phyloP scores from a whole-genome alignment of 2,113 vertebrate species.

The Eretmochelys imbricata region DNA sequence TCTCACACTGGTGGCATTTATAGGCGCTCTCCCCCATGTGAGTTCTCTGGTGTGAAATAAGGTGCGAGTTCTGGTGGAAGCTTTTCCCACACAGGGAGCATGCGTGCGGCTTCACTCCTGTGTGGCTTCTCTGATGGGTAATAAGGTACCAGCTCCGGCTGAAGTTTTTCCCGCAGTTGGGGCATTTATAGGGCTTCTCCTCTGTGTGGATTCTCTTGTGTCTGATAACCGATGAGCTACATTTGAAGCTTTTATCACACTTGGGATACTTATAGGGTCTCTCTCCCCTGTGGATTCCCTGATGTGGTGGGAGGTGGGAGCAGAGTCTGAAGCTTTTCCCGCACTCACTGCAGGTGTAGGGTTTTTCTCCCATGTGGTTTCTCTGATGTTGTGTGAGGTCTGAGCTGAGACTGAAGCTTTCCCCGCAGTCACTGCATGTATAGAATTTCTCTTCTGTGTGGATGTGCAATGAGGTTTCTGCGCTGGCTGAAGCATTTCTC shows the following conservation, averaged over 20 bases:
- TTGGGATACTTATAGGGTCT: neutral
- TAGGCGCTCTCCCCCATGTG: neutral
- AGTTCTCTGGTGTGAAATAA: neutral
- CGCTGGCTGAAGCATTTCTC: slow-evolving; percentile 6
- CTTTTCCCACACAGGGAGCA: neutral
- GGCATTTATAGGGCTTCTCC: slow-evolving; percentile 45
- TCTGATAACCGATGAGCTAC: neutral
- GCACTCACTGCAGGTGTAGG: slow-evolving; percentile 23
- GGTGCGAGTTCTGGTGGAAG: neutral
- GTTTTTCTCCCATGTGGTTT: slow-evolving; percentile 47
- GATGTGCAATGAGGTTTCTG: slow-evolving; percentile 4
- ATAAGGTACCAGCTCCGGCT: neutral
- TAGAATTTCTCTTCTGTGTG: slow-evolving; percentile 22
- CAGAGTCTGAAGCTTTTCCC: slow-evolving; percentile 39
- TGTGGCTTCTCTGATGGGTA: neutral
- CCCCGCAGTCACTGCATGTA: slow-evolving; percentile 47
- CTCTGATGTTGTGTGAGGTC: slow-evolving; percentile 27
- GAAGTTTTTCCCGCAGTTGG: slow-evolving; percentile 22
- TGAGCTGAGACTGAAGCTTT: slow-evolving; percentile 48
- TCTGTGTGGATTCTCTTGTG: slow-evolving; percentile 42
- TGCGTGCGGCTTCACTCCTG: neutral
- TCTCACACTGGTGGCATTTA: neutral
- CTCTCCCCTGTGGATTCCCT: neutral
- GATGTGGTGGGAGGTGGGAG: neutral
- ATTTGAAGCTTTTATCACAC: neutral